phyloP scores from a whole-genome alignment of 2,797 vertebrate genomes.

The Platalea minor region DNA sequence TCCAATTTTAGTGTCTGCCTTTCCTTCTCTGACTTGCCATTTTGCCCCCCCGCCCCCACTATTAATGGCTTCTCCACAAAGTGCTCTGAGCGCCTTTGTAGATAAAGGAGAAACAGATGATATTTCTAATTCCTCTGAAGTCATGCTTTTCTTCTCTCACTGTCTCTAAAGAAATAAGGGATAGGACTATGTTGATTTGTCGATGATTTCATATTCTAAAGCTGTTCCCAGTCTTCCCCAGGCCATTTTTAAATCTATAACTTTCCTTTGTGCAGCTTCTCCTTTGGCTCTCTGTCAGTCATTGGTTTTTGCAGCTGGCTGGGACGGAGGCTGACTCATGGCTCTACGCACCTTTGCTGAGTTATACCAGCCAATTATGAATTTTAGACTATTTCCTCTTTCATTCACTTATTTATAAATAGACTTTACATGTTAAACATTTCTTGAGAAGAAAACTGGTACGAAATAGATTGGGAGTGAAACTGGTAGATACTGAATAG shows the following conservation, averaged over 20 bases:
- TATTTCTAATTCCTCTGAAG: background rate
- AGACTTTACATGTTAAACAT: background rate
- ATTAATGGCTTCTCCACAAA: background rate
- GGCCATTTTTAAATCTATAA: background rate
- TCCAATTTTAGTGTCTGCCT: background rate
- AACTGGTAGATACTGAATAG: background rate
- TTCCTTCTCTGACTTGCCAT: background rate
- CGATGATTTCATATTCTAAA: rapidly evolving
- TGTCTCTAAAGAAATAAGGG: background rate
- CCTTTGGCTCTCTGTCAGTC: background rate
- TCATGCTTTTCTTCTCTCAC: rapidly evolving
- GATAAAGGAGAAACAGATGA: background rate
- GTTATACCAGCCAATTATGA: rapidly evolving
- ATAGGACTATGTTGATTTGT: background rate
- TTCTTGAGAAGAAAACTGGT: background rate
- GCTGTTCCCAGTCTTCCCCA: background rate
- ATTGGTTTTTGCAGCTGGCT: background rate
- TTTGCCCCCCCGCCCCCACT: background rate
- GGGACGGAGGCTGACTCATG: background rate
- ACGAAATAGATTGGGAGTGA: rapidly evolving
- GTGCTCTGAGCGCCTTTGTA: background rate
- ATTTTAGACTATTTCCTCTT: background rate
- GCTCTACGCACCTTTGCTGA: background rate
- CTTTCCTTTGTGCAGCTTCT: rapidly evolving
- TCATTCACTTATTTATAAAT: background rate